Conservation (phyloP, 2,888 invertebrate species). For the Platynereis dumerilii region DNA sequence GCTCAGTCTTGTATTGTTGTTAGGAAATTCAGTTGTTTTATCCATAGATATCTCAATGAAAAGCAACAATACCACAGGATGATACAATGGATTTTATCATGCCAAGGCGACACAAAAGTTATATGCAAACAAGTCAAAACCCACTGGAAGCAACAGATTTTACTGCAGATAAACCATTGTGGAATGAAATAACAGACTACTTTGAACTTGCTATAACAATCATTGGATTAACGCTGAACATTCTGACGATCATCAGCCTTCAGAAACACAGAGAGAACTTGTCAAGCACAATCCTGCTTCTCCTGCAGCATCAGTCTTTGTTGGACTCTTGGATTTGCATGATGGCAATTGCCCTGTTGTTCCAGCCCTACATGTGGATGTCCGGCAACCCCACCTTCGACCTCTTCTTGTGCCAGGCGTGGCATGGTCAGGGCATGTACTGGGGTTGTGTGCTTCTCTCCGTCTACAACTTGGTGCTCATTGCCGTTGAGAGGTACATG, state of each 20-base stretch:
- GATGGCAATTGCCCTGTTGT: neutral
- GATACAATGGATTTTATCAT: too few species aligned
- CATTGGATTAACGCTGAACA: neutral
- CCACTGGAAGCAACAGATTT: too few species aligned
- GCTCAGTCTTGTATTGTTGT: too few species aligned
- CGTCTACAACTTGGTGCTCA: neutral
- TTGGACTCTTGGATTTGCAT: neutral
- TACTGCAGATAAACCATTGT: neutral
- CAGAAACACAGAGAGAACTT: neutral
- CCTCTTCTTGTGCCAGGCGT: neutral
- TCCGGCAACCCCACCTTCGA: neutral
- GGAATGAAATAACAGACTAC: neutral
- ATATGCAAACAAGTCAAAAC: too few species aligned
- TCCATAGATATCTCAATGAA: too few species aligned
- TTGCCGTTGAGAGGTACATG: constrained; percentile 2
- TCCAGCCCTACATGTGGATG: constrained; percentile 5
- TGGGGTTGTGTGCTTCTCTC: neutral
- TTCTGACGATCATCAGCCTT: neutral
- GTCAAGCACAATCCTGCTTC: neutral
- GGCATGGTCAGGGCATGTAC: constrained; percentile 10
- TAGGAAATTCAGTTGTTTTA: too few species aligned
- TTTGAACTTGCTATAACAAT: neutral
- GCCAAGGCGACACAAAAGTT: too few species aligned
- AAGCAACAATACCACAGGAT: too few species aligned
- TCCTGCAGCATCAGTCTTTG: constrained; percentile 2